These are phyloP conservation scores for Esox masquinongy DNA, from an alignment of 2,797 vertebrate genomes.

Conservation along the genomic window DNA sequence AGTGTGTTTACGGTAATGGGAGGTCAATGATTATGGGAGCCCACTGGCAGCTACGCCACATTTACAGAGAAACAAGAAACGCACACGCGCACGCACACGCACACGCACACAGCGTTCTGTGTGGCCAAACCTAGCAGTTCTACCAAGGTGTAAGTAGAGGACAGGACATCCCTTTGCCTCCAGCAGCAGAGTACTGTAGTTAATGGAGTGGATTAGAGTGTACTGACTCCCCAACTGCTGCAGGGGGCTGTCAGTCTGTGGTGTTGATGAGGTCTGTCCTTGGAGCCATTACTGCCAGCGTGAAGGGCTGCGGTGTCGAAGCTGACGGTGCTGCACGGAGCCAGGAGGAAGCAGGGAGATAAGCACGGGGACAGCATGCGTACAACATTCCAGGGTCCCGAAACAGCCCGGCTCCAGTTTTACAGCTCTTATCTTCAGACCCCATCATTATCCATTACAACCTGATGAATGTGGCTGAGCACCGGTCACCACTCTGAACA, in stretches of 20 bases:
- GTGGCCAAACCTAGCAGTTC: background rate
- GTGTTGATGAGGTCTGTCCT: constrained; percentile 47
- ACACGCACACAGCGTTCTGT: background rate
- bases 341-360: constrained; percentile 20
- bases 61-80: background rate
- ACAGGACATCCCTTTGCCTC: constrained; percentile 6
- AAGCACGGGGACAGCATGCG: constrained; percentile 24
- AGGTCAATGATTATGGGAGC: background rate
- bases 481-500: background rate
- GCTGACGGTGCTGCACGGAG: constrained; percentile 1
- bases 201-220: constrained; percentile 39
- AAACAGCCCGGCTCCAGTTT: constrained; percentile 17
- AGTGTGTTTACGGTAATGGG: background rate
- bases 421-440: constrained; percentile 6
- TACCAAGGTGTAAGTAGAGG: constrained; percentile 15
- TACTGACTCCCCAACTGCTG: constrained; percentile 45
- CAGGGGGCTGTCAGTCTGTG: constrained; percentile 39
- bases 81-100: background rate
- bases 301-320: constrained; percentile 29
- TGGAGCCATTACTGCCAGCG: constrained; percentile 33
- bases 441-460: constrained; percentile 30
- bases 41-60: background rate
- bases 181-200: constrained; percentile 21
- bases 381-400: background rate
- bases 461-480: constrained; percentile 26